These are phyloP conservation scores for Drosophila meridiana DNA, from an alignment of 2,888 invertebrate genomes.

Conservation along the genomic window DNA sequence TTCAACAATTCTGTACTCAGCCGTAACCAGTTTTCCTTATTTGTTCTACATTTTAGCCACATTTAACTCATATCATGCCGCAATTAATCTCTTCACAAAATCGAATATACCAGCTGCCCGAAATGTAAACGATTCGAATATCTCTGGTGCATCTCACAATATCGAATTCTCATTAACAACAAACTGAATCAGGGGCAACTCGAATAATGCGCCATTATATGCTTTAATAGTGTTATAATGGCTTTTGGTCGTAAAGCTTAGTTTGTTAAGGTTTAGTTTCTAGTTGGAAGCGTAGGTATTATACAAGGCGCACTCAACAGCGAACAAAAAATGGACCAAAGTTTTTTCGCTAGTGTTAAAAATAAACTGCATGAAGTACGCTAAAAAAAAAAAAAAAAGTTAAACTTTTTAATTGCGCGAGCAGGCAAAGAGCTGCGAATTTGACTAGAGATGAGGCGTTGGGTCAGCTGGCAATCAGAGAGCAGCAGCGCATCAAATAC, in stretches of 20 bases:
- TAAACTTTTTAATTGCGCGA: constrained; percentile 52
- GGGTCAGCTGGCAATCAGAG: constrained; percentile 37
- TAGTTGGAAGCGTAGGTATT: constrained; percentile 17
- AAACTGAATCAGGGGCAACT: constrained; percentile 22
- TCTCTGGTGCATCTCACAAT: not conserved
- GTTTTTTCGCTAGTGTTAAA: constrained; percentile 22
- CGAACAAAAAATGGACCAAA: not conserved
- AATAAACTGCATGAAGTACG: constrained; percentile 26
- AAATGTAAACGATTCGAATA: not conserved
- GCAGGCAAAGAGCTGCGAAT: not conserved
- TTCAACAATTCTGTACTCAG: not conserved
- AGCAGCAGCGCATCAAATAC: constrained; percentile 31
- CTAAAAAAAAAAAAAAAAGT: constrained; percentile 36
- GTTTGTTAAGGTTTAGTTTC: constrained; percentile 22
- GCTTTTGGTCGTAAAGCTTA: constrained; percentile 28
- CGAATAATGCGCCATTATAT: constrained; percentile 18
- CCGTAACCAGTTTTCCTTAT: not conserved
- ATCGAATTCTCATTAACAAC: constrained; percentile 26
- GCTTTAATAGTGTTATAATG: constrained; percentile 32
- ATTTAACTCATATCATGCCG: not conserved
- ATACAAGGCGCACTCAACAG: not conserved
- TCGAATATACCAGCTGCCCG: not conserved
- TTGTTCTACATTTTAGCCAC: not conserved
- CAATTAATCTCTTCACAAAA: not conserved
- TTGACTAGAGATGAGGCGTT: not conserved